Percentiles rank a stretch among this genome's conserved stretches.
phyloP scores from a whole-genome alignment of 2,113 vertebrate genomes.

The Arenaria interpres region DNA sequence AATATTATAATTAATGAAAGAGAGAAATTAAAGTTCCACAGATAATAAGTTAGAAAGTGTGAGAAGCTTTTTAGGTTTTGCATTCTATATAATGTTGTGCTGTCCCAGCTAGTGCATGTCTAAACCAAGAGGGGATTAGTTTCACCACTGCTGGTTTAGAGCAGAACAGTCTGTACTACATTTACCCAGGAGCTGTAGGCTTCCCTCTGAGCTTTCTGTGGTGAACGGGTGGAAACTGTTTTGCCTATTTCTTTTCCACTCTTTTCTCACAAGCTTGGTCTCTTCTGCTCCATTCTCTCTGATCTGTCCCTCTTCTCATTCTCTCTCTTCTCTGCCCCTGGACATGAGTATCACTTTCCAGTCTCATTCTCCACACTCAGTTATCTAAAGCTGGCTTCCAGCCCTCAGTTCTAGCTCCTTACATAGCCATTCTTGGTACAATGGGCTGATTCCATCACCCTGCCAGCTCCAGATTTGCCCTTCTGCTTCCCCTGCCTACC shows the following conservation, averaged over 20 bases:
- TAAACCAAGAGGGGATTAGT: not conserved
- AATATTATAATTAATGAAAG: not conserved
- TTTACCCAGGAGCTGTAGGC: not conserved
- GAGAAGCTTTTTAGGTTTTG: not conserved
- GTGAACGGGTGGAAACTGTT: not conserved
- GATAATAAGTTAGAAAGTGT: not conserved
- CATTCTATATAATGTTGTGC: not conserved
- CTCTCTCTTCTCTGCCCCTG: not conserved
- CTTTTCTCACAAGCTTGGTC: not conserved
- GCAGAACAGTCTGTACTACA: not conserved
- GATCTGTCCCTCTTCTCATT: not conserved
- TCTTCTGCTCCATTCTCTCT: not conserved
- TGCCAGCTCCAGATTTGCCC: not conserved
- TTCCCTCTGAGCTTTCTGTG: not conserved
- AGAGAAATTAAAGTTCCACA: not conserved
- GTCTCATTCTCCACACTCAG: not conserved
- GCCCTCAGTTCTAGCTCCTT: not conserved
- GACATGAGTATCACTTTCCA: not conserved
- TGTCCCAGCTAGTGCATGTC: not conserved
- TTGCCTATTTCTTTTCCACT: not conserved
- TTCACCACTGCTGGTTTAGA: not conserved
- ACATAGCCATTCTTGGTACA: not conserved
- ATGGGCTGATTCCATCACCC: fast-evolving
- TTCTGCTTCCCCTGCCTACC: not conserved
- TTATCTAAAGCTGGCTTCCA: not conserved